A percentile compares a stretch with the other conserved stretches of the same genome.
Conservation (phyloP, 1,140 invertebrate genomes). For the Pogonomyrmex barbatus region DNA sequence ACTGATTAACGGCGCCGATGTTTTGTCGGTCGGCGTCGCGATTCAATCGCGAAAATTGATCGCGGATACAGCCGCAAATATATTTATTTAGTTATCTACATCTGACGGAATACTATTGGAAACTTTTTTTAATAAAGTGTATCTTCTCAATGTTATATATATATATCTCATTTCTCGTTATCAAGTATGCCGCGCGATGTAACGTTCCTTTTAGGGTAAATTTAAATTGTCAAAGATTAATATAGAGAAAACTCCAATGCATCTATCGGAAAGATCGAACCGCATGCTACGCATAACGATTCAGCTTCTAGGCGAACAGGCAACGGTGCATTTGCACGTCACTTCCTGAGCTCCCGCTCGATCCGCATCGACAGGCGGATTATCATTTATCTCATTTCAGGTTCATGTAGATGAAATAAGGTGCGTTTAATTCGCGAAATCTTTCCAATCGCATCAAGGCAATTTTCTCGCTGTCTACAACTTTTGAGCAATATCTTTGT, state of each 20-base stretch:
- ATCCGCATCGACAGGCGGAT: slow-evolving; percentile 46
- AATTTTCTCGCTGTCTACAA: background rate
- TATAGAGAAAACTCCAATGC: background rate
- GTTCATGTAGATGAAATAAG: slow-evolving; percentile 20
- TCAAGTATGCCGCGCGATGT: background rate
- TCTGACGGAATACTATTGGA: background rate
- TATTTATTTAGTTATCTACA: background rate
- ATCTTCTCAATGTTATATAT: no score
- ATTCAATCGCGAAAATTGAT: slow-evolving; percentile 6
- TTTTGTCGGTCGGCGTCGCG: background rate
- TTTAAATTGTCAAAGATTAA: slow-evolving; percentile 10
- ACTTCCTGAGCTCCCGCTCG: slow-evolving; percentile 51
- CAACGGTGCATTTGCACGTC: slow-evolving; percentile 61
- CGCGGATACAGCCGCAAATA: background rate
- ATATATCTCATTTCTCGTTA: background rate
- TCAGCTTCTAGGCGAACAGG: slow-evolving; percentile 43
- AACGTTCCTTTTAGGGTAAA: background rate
- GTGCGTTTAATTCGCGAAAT: slow-evolving; percentile 4
- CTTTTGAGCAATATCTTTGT: slow-evolving; percentile 6
- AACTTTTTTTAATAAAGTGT: background rate
- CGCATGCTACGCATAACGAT: slow-evolving; percentile 41
- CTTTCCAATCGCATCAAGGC: slow-evolving; percentile 27
- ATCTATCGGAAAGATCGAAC: slow-evolving; percentile 31
- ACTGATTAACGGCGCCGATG: slow-evolving; percentile 21
- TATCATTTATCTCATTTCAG: slow-evolving; percentile 57